Percentiles rank a stretch among this genome's conserved stretches.
phyloP scores from a whole-genome alignment of 2,797 vertebrate genomes.

The Periparus ater region DNA sequence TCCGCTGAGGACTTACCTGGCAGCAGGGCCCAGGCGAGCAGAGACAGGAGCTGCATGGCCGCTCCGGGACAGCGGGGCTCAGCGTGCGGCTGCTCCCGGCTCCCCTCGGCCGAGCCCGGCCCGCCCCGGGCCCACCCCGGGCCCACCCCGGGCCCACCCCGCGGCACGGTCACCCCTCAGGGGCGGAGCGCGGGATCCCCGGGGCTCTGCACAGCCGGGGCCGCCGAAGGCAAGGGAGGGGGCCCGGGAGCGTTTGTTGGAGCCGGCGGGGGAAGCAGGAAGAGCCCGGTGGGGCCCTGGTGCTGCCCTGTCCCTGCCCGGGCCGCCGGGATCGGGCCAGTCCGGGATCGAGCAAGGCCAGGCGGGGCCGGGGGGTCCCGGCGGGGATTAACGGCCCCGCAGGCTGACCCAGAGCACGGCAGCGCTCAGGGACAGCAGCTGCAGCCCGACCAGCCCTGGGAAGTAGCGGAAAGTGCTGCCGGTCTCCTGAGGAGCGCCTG shows the following conservation, averaged over 20 bases:
- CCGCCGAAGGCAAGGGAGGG: fast-evolving
- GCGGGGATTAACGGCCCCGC: neutral
- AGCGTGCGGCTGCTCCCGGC: fast-evolving
- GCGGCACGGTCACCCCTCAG: neutral
- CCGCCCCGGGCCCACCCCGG: neutral
- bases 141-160: neutral
- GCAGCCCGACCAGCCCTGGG: neutral
- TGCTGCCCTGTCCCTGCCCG: neutral
- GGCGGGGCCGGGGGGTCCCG: neutral
- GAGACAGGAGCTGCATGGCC: neutral
- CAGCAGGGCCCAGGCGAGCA: neutral
- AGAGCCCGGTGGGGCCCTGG: fast-evolving
- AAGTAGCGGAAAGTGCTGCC: neutral
- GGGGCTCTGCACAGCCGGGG: fast-evolving
- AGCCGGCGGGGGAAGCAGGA: neutral
- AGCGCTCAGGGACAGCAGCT: neutral
- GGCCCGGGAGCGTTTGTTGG: neutral
- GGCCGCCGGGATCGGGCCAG: neutral
- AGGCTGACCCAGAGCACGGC: neutral
- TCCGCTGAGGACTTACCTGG: neutral
- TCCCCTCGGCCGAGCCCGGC: neutral
- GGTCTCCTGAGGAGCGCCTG: fast-evolving
- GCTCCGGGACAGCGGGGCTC: neutral
- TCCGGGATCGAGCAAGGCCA: neutral
- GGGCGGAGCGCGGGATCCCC: neutral